A percentile compares a stretch with the other conserved stretches of the same genome.
Conservation (phyloP, 1,140 invertebrate species). For the Drosophila mauritiana region DNA sequence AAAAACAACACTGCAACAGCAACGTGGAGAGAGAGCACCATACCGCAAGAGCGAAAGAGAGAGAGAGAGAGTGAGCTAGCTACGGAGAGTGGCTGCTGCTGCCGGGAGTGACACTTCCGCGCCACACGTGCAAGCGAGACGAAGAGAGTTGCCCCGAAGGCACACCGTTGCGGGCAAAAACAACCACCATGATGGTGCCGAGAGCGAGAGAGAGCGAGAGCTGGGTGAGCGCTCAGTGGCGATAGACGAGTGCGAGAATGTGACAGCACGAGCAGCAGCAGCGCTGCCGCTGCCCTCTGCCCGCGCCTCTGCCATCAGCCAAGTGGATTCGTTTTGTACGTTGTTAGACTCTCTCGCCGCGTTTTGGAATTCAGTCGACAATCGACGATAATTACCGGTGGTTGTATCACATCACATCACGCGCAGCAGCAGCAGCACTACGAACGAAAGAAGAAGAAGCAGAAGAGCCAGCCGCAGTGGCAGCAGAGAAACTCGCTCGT, state of each 20-base stretch:
- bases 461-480: constrained; percentile 21
- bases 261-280: constrained; percentile 43
- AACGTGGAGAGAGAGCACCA: constrained; percentile 8
- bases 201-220: constrained; percentile 10
- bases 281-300: constrained; percentile 18
- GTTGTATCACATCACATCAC: constrained; percentile 81
- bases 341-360: constrained; percentile 83
- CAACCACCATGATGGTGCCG: constrained; percentile 16
- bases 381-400: constrained; percentile 83
- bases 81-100: neutral
- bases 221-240: neutral
- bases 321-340: constrained; percentile 79
- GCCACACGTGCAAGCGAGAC: constrained; percentile 42
- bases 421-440: constrained; percentile 64
- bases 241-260: constrained; percentile 30
- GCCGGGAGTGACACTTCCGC: neutral
- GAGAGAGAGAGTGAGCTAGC: constrained; percentile 2
- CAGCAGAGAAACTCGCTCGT: constrained; percentile 44
- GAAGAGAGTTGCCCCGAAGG: constrained; percentile 34
- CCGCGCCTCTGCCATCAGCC: constrained; percentile 35
- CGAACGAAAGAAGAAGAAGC: constrained; percentile 23
- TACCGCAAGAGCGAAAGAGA: neutral
- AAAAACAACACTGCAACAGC: constrained; percentile 6
- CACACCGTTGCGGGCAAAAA: constrained; percentile 8
- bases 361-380: constrained; percentile 84